phyloP scores from a whole-genome alignment of 2,113 vertebrate genomes.

The Mus pahari region DNA sequence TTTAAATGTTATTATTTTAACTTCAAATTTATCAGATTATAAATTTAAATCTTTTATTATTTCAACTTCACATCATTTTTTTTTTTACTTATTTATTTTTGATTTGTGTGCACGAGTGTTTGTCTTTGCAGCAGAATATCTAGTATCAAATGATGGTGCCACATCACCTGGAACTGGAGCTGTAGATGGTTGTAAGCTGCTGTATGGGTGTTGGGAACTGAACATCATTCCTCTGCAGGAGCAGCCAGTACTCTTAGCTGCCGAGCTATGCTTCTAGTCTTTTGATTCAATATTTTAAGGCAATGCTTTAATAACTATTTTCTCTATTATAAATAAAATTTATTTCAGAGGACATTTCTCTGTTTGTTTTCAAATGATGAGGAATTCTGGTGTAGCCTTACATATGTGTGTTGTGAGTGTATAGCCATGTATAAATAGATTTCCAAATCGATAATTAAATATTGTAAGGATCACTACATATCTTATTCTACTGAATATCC shows the following conservation, averaged over 20 bases:
- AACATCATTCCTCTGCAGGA: not conserved
- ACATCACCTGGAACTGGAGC: not conserved
- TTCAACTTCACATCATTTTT: not conserved
- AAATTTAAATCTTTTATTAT: not conserved
- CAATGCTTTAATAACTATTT: not conserved
- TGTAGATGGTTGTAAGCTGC: not conserved
- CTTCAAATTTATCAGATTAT: not conserved
- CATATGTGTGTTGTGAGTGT: not conserved
- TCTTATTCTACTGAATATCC: not conserved
- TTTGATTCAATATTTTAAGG: not conserved
- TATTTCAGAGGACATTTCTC: not conserved
- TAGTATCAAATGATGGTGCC: not conserved
- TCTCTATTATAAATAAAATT: not conserved
- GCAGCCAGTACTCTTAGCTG: not conserved
- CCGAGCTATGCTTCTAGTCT: not conserved
- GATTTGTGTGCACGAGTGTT: not conserved
- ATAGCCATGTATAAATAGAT: not conserved
- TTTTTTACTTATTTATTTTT: not conserved
- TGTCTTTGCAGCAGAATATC: not conserved
- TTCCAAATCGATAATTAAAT: not conserved
- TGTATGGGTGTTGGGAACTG: not conserved
- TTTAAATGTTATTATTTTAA: not conserved
- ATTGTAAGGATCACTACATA: not conserved
- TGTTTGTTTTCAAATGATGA: conserved; percentile 11
- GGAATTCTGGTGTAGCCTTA: not conserved